Percentiles rank a stretch among this genome's conserved stretches.
phyloP scores from a whole-genome alignment of 2,113 vertebrate species.

The Danio rerio region DNA sequence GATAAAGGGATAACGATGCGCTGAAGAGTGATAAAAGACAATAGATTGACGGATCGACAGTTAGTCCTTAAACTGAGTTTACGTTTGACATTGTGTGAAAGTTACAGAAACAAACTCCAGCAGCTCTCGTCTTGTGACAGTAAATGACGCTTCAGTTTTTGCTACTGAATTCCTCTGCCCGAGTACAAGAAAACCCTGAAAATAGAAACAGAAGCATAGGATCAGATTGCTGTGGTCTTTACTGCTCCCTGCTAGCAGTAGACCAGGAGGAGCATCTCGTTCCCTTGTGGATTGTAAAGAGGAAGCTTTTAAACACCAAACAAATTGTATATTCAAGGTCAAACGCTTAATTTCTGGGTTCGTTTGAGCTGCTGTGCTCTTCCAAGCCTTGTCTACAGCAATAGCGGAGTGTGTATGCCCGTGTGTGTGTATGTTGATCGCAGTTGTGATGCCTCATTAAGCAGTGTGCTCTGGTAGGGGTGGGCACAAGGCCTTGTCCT shows the following conservation, averaged over 20 bases:
- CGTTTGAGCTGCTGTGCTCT: constrained; percentile 47
- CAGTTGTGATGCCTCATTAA: constrained; percentile 49
- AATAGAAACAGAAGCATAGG: neutral
- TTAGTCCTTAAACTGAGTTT: neutral
- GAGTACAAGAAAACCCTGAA: neutral
- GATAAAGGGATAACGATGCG: neutral
- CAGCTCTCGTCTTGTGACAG: neutral
- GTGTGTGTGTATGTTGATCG: constrained; percentile 29
- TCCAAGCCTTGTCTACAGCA: constrained; percentile 31
- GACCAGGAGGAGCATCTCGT: neutral
- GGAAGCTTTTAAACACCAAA: neutral
- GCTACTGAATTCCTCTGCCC: neutral
- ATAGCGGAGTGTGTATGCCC: constrained; percentile 12
- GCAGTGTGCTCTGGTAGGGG: constrained; percentile 30
- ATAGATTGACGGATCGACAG: too few species aligned
- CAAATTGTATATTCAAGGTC: constrained; percentile 24
- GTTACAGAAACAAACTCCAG: neutral
- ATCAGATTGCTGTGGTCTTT: neutral
- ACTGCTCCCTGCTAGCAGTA: neutral
- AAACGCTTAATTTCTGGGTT: constrained; percentile 27
- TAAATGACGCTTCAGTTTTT: neutral
- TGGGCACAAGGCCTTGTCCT: constrained; percentile 21
- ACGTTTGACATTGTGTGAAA: neutral
- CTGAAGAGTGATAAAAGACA: too few species aligned
- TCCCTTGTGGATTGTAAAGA: neutral